Base-by-base conservation (phyloP, 1,140 invertebrate genomes). In the Potamilus streckersoni region DNA sequence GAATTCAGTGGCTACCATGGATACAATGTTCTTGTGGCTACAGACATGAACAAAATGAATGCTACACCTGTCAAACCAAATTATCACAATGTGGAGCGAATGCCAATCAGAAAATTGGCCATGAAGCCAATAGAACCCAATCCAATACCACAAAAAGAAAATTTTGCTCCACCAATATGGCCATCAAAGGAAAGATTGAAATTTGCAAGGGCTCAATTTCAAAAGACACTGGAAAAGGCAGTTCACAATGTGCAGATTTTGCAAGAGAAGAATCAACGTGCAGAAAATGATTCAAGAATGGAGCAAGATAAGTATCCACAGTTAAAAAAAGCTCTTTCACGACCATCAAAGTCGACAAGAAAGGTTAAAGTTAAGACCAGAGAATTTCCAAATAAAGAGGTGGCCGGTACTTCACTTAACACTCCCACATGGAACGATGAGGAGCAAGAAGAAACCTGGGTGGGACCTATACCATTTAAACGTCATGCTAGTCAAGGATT, bases 31-130 rank as follows among this genome's bases (percentile, higher is more conserved):
- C 57, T 72, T 14, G 73, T 64, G 68, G 70, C 75, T 62, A 73
- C 69, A 73, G 75, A 77, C 27, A 70, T 65, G 13, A 77, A 77
- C 64, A 77, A 72, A 77, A 77, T 72, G 70, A 60, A 71, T 62
- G 75, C 55, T 38, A 77, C 75, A 27, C 75, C 75, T 27, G n/a
- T 72, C 16, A 77, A 77, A 69, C 75, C 75, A 15, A 66, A 60
- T 20, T 61, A 61, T 57, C 67, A 66, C 17, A 77, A 72, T 19
- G 58, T 72, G n/a, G 75, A 73, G 19, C 71, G 71, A 49, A 71
- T 71, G 17, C 75, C 75, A 38, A 77, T 71, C 27, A 57, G 75
- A 15, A 77, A 77, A 23, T 56, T 77, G 31, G 68, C 75, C 15
- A 76, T 76, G 74, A 66, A 31, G 59, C 56, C 62, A 63, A 60